A percentile compares a stretch with the other conserved stretches of the same genome.
phyloP scores from a whole-genome alignment of 1,140 invertebrate genomes.

The Hesperophylax magnus region DNA sequence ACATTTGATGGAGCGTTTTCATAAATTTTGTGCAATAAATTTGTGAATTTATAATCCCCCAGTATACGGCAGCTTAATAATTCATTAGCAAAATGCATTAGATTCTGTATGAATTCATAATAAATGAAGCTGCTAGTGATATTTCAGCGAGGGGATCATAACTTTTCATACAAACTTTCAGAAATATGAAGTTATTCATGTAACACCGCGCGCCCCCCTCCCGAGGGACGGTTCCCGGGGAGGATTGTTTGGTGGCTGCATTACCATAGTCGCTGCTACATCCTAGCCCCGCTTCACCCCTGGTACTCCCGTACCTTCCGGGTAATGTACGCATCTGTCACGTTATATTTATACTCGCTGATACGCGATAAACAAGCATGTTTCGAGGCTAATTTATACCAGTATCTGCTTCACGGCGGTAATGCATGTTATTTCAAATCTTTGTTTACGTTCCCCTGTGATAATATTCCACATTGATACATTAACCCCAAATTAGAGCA shows the following conservation, averaged over 20 bases:
- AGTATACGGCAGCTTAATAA: too few species aligned
- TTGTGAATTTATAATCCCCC: not conserved
- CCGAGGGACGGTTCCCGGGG: not conserved
- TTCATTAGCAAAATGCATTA: too few species aligned
- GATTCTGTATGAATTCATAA: constrained; percentile 1
- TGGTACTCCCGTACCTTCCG: not conserved
- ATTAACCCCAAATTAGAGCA: too few species aligned
- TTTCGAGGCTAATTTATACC: constrained; percentile 18
- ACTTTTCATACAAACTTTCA: constrained; percentile 24
- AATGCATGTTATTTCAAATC: constrained; percentile 5
- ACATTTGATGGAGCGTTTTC: too few species aligned
- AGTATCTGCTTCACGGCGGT: not conserved
- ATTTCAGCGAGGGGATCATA: constrained; percentile 8
- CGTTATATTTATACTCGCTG: constrained; percentile 9
- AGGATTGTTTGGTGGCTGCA: constrained; percentile 12
- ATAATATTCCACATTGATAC: too few species aligned
- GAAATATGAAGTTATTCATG: constrained; percentile 29
- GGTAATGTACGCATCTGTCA: constrained; percentile 11
- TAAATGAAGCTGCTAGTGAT: constrained; percentile 7
- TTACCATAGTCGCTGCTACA: not conserved
- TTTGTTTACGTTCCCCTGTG: not conserved
- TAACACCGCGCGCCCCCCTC: not conserved
- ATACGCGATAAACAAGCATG: constrained; percentile 8
- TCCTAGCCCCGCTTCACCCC: too few species aligned
- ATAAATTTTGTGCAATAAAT: too few species aligned